Evolutionary conservation across 2,888 invertebrate species (phyloP), one percentile per base, ranked within the genome.

Genomic region (Psylliodes chrysocephalus): DNA sequence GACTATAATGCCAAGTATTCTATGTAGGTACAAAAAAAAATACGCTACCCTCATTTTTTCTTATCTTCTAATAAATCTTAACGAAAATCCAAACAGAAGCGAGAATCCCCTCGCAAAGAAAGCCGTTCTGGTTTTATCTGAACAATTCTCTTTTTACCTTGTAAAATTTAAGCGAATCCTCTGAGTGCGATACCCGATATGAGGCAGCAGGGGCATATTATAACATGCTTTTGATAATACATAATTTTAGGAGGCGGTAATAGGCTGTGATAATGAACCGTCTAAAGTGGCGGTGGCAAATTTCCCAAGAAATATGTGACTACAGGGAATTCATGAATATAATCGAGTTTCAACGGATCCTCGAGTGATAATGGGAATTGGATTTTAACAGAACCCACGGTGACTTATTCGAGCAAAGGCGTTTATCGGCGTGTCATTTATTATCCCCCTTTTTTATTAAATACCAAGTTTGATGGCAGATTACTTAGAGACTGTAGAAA

Each of bases 161-260:
- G 25, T 46, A 46, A 46, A 46, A 46, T 12, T 46, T 17, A n/a
- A 1, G 46, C 22, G 46, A 14, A 8, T 38, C 38, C 35, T 52
- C 3, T 1, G 25, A 14, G 47, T 25, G 14, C 25, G 47, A 19
- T 38, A 38, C 18, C 6, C 19, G 52, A 52, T 52, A 35, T 22
- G 35, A 12, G 18, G 18, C 1, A 14, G n/a, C 8, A 14, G 33
- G 19, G 52, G 22, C 35, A 35, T 19, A 52, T 52, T 52, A 52
- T 52, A 52, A 52, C 52, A 38, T 38, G 35, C 18, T 52, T 52
- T 14, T 52, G 52, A 52, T 52, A 52, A 52, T 52, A 38, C 19
- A 22, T 14, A 52, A 52, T 52, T 35, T 52, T 52, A 52, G 52
- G 18, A 14, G 25, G 47, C 28, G 14, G 12, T 47, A 47, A 47